phyloP scores from a whole-genome alignment of 2,113 vertebrate species.

The Prinia subflava region DNA sequence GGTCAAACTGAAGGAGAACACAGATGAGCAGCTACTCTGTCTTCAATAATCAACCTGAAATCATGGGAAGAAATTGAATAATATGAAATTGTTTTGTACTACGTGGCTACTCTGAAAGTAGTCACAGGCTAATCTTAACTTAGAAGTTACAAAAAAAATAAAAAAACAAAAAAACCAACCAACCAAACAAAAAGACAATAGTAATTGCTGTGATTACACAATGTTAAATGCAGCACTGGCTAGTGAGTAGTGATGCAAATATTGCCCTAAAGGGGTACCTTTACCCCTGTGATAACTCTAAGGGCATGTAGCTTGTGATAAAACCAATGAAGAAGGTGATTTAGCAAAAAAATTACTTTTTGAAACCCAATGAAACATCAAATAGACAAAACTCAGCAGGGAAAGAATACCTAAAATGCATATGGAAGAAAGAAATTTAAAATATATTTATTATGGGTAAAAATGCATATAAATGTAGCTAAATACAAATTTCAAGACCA shows the following conservation, averaged over 20 bases:
- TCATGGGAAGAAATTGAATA: background rate
- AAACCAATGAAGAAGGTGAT: background rate
- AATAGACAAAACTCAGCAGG: background rate
- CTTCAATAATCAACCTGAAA: background rate
- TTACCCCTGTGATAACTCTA: background rate
- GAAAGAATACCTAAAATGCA: background rate
- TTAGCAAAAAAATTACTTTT: background rate
- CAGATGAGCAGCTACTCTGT: background rate
- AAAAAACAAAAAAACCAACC: background rate
- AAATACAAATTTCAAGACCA: background rate
- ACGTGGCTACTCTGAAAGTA: background rate
- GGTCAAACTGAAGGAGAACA: background rate
- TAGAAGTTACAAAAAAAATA: background rate
- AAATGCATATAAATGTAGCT: background rate
- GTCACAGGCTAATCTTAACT: background rate
- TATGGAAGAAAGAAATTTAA: background rate
- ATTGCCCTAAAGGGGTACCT: background rate
- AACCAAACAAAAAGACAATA: background rate
- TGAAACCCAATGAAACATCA: rapidly evolving
- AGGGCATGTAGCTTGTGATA: background rate
- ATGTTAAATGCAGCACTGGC: background rate
- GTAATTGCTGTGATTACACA: background rate
- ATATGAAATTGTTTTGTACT: background rate
- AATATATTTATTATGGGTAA: too few relatives aligned
- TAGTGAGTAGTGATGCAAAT: background rate